Conservation (phyloP, 1,140 invertebrate species). For the Uloborus diversus region DNA sequence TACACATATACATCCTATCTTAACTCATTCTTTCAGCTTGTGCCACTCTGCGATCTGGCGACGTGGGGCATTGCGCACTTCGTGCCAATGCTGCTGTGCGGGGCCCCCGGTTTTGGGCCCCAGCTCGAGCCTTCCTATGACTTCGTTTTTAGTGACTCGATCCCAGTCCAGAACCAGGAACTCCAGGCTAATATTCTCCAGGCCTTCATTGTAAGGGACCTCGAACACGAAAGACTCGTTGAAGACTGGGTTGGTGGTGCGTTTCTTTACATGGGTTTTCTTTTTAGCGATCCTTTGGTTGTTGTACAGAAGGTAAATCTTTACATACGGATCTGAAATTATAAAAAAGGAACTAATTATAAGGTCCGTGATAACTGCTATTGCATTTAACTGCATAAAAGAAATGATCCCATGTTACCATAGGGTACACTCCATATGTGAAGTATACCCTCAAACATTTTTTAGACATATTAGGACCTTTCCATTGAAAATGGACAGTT, state of each 20-base stretch:
- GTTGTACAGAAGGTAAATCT: constrained; percentile 96
- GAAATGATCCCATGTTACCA: too few relatives aligned
- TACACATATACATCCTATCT: constrained; percentile 40
- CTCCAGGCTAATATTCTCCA: constrained; percentile 90
- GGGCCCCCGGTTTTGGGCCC: constrained; percentile 79
- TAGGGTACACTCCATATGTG: too few relatives aligned
- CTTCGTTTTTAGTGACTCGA: constrained; percentile 97
- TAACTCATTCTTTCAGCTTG: constrained; percentile 72
- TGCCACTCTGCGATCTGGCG: constrained; percentile 99
- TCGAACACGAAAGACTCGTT: constrained; percentile 90
- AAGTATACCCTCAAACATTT: too few relatives aligned
- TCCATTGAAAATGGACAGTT: too few relatives aligned
- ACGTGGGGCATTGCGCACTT: constrained; percentile 93
- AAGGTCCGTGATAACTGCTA: neutral
- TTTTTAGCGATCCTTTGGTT: constrained; percentile 98
- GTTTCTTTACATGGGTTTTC: constrained; percentile 98
- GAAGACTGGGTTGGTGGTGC: constrained; percentile 96
- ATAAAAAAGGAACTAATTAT: neutral
- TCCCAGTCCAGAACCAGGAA: constrained; percentile 96
- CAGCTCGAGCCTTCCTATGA: constrained; percentile 92
- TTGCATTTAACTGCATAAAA: too few relatives aligned
- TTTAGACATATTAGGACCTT: too few relatives aligned
- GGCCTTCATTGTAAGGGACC: constrained; percentile 75
- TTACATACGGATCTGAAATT: constrained; percentile 80
- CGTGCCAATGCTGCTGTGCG: constrained; percentile 93